Evolutionary conservation across 2,888 invertebrate genomes (phyloP).

Genomic region (Philaethria dido): DNA sequence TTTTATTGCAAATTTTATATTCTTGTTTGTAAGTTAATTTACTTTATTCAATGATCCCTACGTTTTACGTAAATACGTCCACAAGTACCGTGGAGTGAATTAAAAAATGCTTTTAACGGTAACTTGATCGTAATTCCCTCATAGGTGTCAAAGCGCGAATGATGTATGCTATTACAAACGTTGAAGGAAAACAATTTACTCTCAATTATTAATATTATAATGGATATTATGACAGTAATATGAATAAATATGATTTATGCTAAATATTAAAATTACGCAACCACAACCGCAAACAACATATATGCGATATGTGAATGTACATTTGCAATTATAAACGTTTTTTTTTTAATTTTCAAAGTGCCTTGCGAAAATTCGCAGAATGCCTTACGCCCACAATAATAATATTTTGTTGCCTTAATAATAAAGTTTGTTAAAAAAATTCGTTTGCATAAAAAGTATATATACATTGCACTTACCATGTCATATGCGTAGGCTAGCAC

Average conservation of each 20-base stretch:
- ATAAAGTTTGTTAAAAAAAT: too few relatives aligned
- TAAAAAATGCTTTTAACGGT: constrained; percentile 17
- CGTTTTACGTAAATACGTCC: background rate
- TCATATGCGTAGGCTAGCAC: constrained; percentile 85
- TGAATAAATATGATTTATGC: background rate
- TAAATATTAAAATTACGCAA: background rate
- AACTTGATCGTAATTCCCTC: constrained; percentile 6
- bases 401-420: background rate
- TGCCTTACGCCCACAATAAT: background rate
- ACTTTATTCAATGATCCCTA: background rate
- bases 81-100: background rate
- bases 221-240: background rate
- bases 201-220: constrained; percentile 1
- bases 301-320: too few relatives aligned
- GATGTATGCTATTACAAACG: constrained; percentile 13
- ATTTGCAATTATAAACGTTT: background rate
- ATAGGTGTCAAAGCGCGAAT: constrained; percentile 8
- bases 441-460: background rate
- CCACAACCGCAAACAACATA: too few relatives aligned
- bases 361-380: background rate
- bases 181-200: background rate
- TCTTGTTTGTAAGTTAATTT: too few relatives aligned
- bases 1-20: background rate
- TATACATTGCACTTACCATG: constrained; percentile 65
- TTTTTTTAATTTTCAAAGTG: background rate